phyloP scores from a whole-genome alignment of 1,140 invertebrate species.

The Drosophila aff. region DNA sequence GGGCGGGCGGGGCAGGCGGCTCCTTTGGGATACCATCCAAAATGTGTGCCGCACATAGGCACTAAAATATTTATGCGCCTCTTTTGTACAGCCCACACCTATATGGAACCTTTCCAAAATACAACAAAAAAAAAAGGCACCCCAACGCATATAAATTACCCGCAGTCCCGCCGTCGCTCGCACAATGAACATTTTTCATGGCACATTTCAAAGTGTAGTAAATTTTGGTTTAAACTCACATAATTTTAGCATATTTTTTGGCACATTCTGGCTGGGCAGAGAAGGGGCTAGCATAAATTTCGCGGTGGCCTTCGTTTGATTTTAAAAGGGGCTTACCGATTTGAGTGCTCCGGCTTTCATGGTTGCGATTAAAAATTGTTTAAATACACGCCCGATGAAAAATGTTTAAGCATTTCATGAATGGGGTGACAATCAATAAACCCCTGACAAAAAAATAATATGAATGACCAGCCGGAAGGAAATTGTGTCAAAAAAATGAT shows the following conservation, averaged over 20 bases:
- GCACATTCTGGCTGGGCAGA: conserved; percentile 8
- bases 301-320: conserved; percentile 32
- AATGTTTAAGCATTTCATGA: conserved; percentile 45
- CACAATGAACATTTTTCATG: conserved; percentile 77
- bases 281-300: conserved; percentile 45
- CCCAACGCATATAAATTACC: conserved; percentile 64
- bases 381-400: conserved; percentile 67
- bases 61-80: conserved; percentile 76
- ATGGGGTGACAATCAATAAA: conserved; percentile 40
- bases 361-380: conserved; percentile 77
- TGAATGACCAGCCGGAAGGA: conserved; percentile 21
- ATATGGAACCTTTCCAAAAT: conserved; percentile 11
- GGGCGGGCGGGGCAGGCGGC: conserved; percentile 13
- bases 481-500: conserved; percentile 65
- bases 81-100: conserved; percentile 39
- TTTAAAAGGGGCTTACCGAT: conserved; percentile 48
- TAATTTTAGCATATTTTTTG: conserved; percentile 58
- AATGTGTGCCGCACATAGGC: conserved; percentile 62
- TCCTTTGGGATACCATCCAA: conserved; percentile 12
- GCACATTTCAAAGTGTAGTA: conserved; percentile 77
- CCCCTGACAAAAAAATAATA: not conserved
- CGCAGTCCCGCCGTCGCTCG: conserved; percentile 37
- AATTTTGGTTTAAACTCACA: conserved; percentile 79
- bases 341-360: conserved; percentile 47
- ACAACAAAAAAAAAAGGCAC: not conserved